Percentiles rank a stretch among this genome's conserved stretches.
Conservation (phyloP, 2,113 vertebrate genomes). For the Thunnus thynnus region DNA sequence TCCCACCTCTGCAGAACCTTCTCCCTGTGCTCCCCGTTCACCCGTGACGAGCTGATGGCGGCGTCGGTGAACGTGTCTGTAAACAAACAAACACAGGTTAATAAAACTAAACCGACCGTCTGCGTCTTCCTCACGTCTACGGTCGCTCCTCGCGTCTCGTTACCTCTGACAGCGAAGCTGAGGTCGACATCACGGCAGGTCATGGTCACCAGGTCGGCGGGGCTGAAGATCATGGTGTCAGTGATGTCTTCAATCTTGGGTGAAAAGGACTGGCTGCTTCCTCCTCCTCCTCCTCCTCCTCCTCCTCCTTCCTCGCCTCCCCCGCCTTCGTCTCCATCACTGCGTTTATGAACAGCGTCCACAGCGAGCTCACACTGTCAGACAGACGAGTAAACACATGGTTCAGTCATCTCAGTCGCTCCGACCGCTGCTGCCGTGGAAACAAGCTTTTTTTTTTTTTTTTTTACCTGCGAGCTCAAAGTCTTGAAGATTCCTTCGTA, state of each 20-base stretch:
- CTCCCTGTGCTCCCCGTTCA: conserved; percentile 91
- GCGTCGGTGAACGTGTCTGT: conserved; percentile 91
- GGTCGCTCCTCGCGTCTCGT: not conserved
- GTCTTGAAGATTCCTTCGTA: conserved; percentile 93
- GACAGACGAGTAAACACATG: not conserved
- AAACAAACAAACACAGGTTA: not conserved
- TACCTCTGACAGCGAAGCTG: conserved; percentile 90
- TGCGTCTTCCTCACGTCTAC: too few species aligned
- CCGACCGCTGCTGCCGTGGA: too few species aligned
- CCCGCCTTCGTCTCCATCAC: conserved; percentile 81
- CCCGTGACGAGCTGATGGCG: conserved; percentile 85
- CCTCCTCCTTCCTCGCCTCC: conserved; percentile 70
- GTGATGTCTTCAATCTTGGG: conserved; percentile 91
- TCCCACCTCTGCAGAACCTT: conserved; percentile 92
- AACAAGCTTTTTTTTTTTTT: too few species aligned
- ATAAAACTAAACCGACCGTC: too few species aligned
- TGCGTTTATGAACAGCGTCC: conserved; percentile 89
- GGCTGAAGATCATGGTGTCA: conserved; percentile 92
- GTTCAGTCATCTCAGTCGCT: too few species aligned
- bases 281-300: conserved; percentile 72
- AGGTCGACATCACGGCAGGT: conserved; percentile 91
- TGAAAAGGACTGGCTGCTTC: conserved; percentile 59
- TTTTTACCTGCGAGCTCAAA: conserved; percentile 88
- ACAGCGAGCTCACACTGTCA: conserved; percentile 90
- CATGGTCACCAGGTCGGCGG: conserved; percentile 89